phyloP scores from a whole-genome alignment of 2,888 invertebrate species.

The Andrena camellia region DNA sequence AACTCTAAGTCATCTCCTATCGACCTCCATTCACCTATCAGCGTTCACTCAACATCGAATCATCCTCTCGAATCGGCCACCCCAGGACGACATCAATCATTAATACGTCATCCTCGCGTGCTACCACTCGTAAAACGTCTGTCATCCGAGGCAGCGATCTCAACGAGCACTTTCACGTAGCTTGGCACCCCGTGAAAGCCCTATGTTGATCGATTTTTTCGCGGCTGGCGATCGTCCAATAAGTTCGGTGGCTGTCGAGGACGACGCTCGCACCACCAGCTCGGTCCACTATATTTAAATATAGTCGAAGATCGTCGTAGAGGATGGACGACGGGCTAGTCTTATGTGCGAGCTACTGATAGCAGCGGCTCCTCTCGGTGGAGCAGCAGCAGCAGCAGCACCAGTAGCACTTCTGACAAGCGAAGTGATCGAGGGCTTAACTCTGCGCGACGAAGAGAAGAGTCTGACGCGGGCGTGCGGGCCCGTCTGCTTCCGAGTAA shows the following conservation, averaged over 20 bases:
- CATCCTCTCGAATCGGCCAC: neutral
- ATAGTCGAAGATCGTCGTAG: conserved; percentile 65
- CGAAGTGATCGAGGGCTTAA: conserved; percentile 46
- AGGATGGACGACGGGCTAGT: conserved; percentile 63
- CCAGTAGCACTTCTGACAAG: conserved; percentile 52
- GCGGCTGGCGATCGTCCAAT: conserved; percentile 67
- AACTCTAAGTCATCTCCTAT: neutral
- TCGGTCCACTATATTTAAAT: conserved; percentile 73
- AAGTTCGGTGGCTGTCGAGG: conserved; percentile 64
- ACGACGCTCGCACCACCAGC: conserved; percentile 64
- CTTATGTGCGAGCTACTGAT: conserved; percentile 62
- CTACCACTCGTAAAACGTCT: neutral
- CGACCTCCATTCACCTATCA: neutral
- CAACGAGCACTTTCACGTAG: neutral
- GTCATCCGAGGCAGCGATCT: neutral
- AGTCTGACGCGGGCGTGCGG: conserved; percentile 44
- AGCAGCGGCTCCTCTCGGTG: conserved; percentile 63
- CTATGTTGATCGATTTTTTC: conserved; percentile 60
- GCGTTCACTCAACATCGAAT: neutral
- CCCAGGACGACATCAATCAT: neutral
- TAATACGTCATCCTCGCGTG: neutral
- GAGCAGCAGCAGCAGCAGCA: conserved; percentile 52
- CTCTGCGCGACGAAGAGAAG: conserved; percentile 32
- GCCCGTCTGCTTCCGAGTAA: conserved; percentile 45
- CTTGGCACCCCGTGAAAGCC: conserved; percentile 23